phyloP scores from a whole-genome alignment of 2,888 invertebrate genomes.

The Eristalinus sepulchralis region DNA sequence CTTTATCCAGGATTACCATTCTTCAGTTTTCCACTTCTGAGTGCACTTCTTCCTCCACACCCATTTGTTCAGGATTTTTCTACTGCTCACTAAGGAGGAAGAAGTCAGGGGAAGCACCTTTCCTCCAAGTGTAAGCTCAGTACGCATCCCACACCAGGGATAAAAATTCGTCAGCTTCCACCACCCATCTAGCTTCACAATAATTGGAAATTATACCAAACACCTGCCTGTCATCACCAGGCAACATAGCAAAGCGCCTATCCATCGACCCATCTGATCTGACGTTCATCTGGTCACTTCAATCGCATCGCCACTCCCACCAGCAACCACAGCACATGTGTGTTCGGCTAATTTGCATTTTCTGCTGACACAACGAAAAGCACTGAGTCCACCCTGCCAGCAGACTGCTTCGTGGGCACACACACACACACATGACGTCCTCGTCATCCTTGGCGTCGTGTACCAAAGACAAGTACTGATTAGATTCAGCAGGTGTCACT shows the following conservation, averaged over 20 bases:
- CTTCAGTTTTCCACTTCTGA: too few relatives aligned
- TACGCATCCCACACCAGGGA: too few relatives aligned
- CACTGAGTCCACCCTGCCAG: slow-evolving; percentile 2
- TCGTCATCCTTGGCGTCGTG: slow-evolving; percentile 5
- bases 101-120: too few relatives aligned
- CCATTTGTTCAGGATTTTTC: too few relatives aligned
- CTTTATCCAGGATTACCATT: too few relatives aligned
- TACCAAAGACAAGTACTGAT: slow-evolving; percentile 44
- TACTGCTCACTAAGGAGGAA: too few relatives aligned
- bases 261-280: not conserved
- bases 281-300: not conserved
- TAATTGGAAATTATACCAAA: not conserved
- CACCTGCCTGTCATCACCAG: slow-evolving; percentile 2
- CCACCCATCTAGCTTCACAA: not conserved
- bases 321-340: slow-evolving; percentile 5
- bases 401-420: not conserved
- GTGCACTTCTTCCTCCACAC: too few relatives aligned
- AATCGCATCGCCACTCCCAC: not conserved
- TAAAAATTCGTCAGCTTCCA: not conserved
- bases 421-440: slow-evolving; percentile 43
- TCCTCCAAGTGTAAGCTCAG: too few relatives aligned
- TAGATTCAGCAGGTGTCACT: slow-evolving; percentile 55
- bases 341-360: slow-evolving; percentile 41
- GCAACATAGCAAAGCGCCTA: not conserved
- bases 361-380: slow-evolving; percentile 8